Conservation (phyloP, 2,888 invertebrate species). For the Archips xylosteana region DNA sequence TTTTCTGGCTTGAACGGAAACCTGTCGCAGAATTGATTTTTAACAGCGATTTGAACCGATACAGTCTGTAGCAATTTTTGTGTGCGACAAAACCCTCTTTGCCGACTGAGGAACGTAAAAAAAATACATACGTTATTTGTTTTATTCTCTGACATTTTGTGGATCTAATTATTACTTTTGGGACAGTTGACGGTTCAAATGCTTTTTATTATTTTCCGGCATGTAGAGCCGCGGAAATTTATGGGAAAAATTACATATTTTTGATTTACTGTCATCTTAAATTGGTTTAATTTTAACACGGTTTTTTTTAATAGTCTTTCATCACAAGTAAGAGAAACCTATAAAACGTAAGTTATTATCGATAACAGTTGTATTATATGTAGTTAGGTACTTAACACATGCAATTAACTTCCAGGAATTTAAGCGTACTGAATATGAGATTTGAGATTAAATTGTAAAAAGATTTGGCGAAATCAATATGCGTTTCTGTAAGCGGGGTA, state of each 20-base stretch:
- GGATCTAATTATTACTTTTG: background rate
- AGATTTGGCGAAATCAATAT: background rate
- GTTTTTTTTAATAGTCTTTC: background rate
- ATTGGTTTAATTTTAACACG: background rate
- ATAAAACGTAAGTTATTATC: background rate
- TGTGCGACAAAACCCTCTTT: background rate
- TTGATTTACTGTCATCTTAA: background rate
- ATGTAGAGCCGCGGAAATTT: background rate
- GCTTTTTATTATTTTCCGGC: background rate
- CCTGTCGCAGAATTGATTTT: conserved; percentile 2
- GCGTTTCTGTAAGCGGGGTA: background rate
- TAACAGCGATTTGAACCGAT: background rate
- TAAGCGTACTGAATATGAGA: background rate
- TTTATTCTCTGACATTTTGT: background rate
- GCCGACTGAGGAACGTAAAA: background rate
- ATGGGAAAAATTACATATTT: too few species aligned
- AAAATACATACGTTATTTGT: background rate
- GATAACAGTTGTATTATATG: background rate
- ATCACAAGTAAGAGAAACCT: background rate
- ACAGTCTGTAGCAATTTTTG: background rate
- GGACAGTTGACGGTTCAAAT: background rate
- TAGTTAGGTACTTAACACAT: background rate
- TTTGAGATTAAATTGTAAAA: too few species aligned
- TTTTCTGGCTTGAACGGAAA: background rate
- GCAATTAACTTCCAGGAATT: background rate